Evolutionary conservation across 2,888 invertebrate genomes (phyloP).

Genomic region (Dromius quadrimaculatus): DNA sequence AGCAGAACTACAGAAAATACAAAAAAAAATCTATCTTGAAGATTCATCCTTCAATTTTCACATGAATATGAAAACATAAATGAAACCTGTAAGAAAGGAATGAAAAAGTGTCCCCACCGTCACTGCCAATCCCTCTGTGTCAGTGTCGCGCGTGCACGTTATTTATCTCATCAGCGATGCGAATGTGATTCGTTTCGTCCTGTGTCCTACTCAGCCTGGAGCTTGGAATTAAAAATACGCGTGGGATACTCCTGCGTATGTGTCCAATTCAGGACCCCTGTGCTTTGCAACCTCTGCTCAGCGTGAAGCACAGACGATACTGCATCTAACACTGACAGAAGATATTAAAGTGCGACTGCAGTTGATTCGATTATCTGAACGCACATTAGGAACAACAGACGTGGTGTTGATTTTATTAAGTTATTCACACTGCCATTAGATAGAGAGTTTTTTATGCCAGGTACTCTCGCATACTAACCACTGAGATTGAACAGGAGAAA

Average conservation of each 20-base stretch:
- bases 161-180: conserved; percentile 52
- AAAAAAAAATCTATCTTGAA: no score
- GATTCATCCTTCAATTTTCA: no score
- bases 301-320: conserved; percentile 3
- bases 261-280: neutral
- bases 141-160: conserved; percentile 49
- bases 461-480: no score
- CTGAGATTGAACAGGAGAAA: no score
- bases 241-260: conserved; percentile 26
- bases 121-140: conserved; percentile 10
- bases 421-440: no score
- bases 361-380: conserved; percentile 28
- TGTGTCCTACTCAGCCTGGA: conserved; percentile 15
- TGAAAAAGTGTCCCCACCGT: neutral
- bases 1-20: no score
- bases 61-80: no score
- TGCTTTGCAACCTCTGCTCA: conserved; percentile 20
- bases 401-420: neutral
- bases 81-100: no score
- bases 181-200: conserved; percentile 51
- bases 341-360: conserved; percentile 31
- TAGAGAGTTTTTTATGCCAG: no score
- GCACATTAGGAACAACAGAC: conserved; percentile 15
- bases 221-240: conserved; percentile 48
- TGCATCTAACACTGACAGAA: neutral